Evolutionary conservation across 2,888 invertebrate genomes (phyloP), one percentile per base, ranked within the genome.

Genomic region (Acronicta psi): DNA sequence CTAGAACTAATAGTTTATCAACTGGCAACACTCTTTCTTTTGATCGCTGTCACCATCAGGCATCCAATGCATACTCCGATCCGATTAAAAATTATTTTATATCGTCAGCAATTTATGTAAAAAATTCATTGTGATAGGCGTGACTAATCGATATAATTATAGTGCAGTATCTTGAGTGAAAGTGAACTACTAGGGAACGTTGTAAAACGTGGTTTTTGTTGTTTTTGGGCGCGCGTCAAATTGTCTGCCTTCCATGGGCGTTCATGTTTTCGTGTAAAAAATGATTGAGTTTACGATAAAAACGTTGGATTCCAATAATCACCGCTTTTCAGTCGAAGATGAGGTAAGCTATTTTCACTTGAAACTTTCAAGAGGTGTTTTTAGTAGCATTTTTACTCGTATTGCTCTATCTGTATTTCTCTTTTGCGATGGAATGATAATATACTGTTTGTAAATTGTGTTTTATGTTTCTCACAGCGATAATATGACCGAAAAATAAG

Each of bases 281-380:
- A 96, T 96, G 96, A 97, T 98, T 94, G 96, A 97, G 80, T 95
- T 98, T 80, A 98, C 97, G 75, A 97, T 98, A 77, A 98, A 98
- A 93, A 98, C 98, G 63, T 95, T 98, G 85, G 98, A 98, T 95
- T 97, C 98, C 36, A 96, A 96, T 86, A 97, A 98, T 93, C 97
- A 98, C 88, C 94, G 95, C 44, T 98, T 98, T 89, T 95, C 95
- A 50, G 96, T 98, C 57, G 96, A 97, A 65, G 97, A 98, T 95
- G 97, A 97, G 94, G 98, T 98, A 95, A 96, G 97, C 95, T 60
- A 57, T 53, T 60, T 51, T 42, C 29, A 20, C 6, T 25, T 23
- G 13, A 17, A 11, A 34, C 29, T 40, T 34, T 8, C 17, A 17
- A 17, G n/a, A 16, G 3, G 14, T 14, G 31, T 13, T 13, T 40